Base-by-base conservation (phyloP, 2,113 vertebrate genomes). In the Cyphomyrus plagiostoma region DNA sequence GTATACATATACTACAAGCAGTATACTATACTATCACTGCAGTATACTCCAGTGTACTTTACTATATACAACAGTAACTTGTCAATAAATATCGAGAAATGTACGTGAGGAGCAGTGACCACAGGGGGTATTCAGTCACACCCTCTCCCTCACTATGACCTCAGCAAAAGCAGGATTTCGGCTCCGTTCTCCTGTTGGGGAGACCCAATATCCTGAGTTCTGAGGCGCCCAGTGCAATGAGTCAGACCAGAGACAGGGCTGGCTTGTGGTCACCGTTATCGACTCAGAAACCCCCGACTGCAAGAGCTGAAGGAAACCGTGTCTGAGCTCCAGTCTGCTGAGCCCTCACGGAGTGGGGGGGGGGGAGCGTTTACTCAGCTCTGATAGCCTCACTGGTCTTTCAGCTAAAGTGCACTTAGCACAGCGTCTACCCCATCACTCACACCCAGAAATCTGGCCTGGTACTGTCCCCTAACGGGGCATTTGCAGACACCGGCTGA, bases 401-500 rank as follows among this genome's bases (percentile, higher is more conserved):
- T 21, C 45, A 88, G 23, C 56, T 88, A 53, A 66, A 88, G 87
- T 70, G 62, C 45, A 26, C 87, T 88, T 49, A 88, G 42, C 89
- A 90, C 66, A 77, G 86, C 53, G 19, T 56, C 53, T 56, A 56
- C 5, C 4, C 89, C 58, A 70, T 62, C 21, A 30, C 88, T 90
- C 66, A 56, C 84, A 66, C 35, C 62, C 45, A 42, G 17, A 19
- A 42, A 42, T 19, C 15, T 17, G 1, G 21, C 62, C 5, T 74
- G 0, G 15, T 30, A 1, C 62, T n/a, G 23, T 23, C 53, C 23
- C 56, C 56, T 62, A 66, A 42, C 42, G 17, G 62, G 10, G 45
- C n/a, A 39, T 49, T 48, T 74, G 30, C 45, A 74, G 87, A 88
- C 30, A 48, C 48, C n/a, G 46, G 4, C 30, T 35, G 30, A 80